Percentiles rank a stretch among this genome's conserved stretches.
These are phyloP conservation scores for Acrobasis suavella DNA, from an alignment of 2,888 invertebrate genomes.

Conservation along the genomic window DNA sequence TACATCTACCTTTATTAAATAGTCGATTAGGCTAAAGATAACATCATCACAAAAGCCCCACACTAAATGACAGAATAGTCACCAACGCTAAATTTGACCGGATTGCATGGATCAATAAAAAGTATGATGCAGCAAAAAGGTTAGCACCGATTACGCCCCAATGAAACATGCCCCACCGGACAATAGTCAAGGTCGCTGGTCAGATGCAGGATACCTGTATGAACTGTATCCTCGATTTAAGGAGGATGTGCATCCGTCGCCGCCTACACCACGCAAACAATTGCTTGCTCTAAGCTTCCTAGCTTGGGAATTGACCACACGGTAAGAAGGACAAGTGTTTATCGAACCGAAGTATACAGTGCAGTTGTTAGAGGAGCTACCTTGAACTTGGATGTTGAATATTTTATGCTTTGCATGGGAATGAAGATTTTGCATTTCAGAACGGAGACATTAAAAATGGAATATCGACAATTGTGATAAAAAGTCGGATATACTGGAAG, in stretches of 20 bases:
- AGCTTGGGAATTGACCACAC: conserved; percentile 27
- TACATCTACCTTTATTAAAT: too few species aligned
- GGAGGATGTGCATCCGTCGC: conserved; percentile 74
- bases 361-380: not conserved
- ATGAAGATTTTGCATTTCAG: conserved; percentile 1
- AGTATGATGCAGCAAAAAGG: conserved; percentile 13
- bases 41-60: too few species aligned
- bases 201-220: conserved; percentile 61
- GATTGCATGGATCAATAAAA: conserved; percentile 1
- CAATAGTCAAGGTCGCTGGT: conserved; percentile 37
- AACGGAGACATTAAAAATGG: not conserved
- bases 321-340: conserved; percentile 6
- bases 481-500: too few species aligned
- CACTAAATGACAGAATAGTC: not conserved
- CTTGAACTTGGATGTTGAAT: conserved; percentile 8
- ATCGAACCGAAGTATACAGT: not conserved
- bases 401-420: not conserved
- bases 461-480: too few species aligned
- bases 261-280: conserved; percentile 43
- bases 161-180: conserved; percentile 25
- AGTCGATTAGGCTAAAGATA: too few species aligned
- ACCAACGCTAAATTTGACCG: not conserved
- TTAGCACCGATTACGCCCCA: conserved; percentile 4
- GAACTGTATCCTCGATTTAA: conserved; percentile 55
- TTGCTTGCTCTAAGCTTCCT: conserved; percentile 32